phyloP scores from a whole-genome alignment of 2,888 invertebrate species.

The Orchestes rusci region DNA sequence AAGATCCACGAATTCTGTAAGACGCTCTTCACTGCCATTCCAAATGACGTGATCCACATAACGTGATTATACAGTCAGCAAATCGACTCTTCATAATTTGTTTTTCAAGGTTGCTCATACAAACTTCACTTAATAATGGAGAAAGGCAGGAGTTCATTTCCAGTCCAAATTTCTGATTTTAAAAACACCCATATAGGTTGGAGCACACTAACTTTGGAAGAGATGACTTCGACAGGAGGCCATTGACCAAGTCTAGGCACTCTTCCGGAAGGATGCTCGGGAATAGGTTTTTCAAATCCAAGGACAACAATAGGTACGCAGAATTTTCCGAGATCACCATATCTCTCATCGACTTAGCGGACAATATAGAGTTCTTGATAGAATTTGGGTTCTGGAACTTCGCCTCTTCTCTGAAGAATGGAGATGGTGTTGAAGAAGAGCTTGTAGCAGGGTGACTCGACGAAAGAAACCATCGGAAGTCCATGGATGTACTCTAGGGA shows the following conservation, averaged over 20 bases:
- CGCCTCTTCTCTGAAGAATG: background rate
- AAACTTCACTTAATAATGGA: background rate
- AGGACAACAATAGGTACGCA: background rate
- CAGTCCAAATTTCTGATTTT: background rate
- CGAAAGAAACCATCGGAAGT: constrained; percentile 2
- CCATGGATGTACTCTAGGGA: no score
- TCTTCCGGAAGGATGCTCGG: background rate
- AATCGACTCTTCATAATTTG: no score
- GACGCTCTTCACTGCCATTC: background rate
- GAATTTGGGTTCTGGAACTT: background rate
- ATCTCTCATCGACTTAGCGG: background rate
- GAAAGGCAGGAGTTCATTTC: background rate
- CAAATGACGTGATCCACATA: background rate
- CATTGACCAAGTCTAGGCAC: no score
- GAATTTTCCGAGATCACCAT: background rate
- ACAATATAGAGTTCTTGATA: background rate
- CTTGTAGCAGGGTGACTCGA: background rate
- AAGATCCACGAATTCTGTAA: no score
- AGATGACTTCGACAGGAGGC: no score
- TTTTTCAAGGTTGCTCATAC: background rate
- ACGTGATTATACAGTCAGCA: no score
- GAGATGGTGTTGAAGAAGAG: background rate
- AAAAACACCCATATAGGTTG: background rate
- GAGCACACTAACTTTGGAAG: no score
- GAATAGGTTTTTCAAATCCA: background rate